phyloP scores from a whole-genome alignment of 64 coral and sea anemone genomes.

The Montipora cactus region DNA sequence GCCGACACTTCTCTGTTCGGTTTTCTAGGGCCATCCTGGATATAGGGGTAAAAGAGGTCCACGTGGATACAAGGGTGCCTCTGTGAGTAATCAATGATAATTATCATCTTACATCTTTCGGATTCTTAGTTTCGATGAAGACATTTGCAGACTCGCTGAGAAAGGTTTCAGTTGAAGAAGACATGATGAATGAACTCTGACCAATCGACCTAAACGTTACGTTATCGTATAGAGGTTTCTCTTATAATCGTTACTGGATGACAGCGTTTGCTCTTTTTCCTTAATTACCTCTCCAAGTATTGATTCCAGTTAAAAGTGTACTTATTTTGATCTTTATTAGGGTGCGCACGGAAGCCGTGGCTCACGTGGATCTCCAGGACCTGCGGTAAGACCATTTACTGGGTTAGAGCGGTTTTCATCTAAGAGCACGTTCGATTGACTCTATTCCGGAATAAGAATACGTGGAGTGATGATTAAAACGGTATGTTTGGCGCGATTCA shows the following conservation, averaged over 20 bases:
- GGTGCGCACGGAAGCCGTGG: slow-evolving; percentile 9
- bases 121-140: neutral
- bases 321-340: neutral
- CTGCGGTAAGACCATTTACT: slow-evolving; percentile 9
- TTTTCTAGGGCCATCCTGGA: slow-evolving; percentile 19
- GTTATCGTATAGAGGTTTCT: no score
- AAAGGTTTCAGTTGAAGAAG: no score
- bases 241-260: no score
- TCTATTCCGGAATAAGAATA: no score
- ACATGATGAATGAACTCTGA: no score
- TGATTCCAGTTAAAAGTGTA: no score
- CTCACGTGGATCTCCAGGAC: neutral
- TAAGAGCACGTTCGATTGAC: no score
- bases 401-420: neutral
- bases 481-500: no score
- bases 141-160: no score
- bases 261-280: no score
- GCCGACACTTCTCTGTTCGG: neutral
- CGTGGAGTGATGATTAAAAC: no score
- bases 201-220: no score
- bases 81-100: neutral
- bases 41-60: slow-evolving; percentile 23
- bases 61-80: slow-evolving; percentile 35
- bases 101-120: neutral
- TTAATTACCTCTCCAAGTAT: neutral